Base-by-base conservation (phyloP, 1,140 invertebrate species). In the Diorhabda carinulata region DNA sequence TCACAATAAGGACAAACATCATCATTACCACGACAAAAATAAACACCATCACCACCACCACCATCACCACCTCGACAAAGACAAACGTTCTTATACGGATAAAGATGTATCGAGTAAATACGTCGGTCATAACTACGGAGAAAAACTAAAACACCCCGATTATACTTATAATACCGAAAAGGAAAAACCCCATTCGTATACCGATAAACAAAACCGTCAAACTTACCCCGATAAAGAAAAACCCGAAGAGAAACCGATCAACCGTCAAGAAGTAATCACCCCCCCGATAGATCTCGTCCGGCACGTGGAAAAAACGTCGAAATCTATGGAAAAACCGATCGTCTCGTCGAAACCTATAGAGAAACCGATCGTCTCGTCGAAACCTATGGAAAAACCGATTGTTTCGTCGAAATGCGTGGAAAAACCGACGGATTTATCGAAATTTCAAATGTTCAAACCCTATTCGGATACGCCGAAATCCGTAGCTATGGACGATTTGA, bases 401-500 rank as follows among this genome's bases (percentile, higher is more conserved):
- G 63, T 47, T 56, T 62, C 43, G 43, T 44, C 10, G 6, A 62
- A 43, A n/a, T n/a, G 41, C n/a, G 42, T 62, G 25, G 61, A 62
- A 5, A 64, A 64, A 56, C 52, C 63, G 25, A 64, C 43, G 25
- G 63, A 64, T 8, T 56, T 64, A 5, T 64, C 63, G 45, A 52
- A 52, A 4, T 64, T 45, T 57, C 43, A 64, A 56, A 64, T 64
- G 63, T 64, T 64, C 45, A 64, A 64, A 40, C 63, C 63, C 4
- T 64, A 64, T 57, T 43, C 63, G 44, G 63, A 64, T 7, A 61
- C 59, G 9, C 59, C 59, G 4, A 62, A 62, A 43, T 43, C 42
- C 58, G 42, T 25, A 60, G 7, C 42, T 25, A 25, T 25, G 25
- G 42, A 41, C 25, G 58, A 60, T 25, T 25, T 25, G 2, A 25